Evolutionary conservation across 2,797 vertebrate genomes (phyloP).

Genomic region (Synaphobranchus kaupii): DNA sequence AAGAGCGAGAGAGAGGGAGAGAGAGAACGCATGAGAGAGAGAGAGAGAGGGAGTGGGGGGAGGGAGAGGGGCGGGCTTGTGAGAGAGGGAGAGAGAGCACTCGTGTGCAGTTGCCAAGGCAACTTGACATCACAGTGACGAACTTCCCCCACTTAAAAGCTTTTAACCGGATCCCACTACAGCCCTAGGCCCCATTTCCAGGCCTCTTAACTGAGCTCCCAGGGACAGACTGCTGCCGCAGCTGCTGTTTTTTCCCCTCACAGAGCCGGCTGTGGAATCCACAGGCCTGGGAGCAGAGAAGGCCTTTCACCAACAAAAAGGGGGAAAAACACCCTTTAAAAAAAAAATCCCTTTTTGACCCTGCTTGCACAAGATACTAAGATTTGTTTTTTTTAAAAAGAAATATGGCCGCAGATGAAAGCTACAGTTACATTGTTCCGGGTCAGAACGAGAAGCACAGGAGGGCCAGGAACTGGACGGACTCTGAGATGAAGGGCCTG

Average conservation of each 20-base stretch:
- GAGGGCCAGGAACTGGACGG: slow-evolving; percentile 97
- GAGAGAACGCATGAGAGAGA: slow-evolving; percentile 38
- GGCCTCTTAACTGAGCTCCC: slow-evolving; percentile 81
- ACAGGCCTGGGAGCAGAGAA: slow-evolving; percentile 58
- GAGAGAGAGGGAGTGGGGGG: slow-evolving; percentile 59
- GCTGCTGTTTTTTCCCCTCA: background rate
- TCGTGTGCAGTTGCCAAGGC: slow-evolving; percentile 90
- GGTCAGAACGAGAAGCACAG: slow-evolving; percentile 92
- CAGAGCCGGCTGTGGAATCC: slow-evolving; percentile 42
- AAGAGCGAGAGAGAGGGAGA: slow-evolving; percentile 52
- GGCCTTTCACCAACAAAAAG: slow-evolving; percentile 64
- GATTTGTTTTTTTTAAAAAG: slow-evolving; percentile 47
- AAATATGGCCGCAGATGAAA: slow-evolving; percentile 87
- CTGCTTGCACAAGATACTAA: slow-evolving; percentile 62
- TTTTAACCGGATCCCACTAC: slow-evolving; percentile 99
- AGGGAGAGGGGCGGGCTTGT: slow-evolving; percentile 37
- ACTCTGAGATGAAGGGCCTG: slow-evolving; percentile 96
- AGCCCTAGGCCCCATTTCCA: slow-evolving; percentile 99
- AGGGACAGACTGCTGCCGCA: slow-evolving; percentile 58
- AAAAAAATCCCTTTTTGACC: slow-evolving; percentile 36
- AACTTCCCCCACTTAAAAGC: slow-evolving; percentile 97
- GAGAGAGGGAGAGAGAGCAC: slow-evolving; percentile 56
- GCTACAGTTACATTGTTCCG: slow-evolving; percentile 84
- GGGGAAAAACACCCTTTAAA: slow-evolving; percentile 39
- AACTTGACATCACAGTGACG: slow-evolving; percentile 99